Evolutionary conservation across 92 coral and sea anemone genomes (phyloP), one percentile per base, ranked within the genome.

Genomic region (Pocillopora grandis): DNA sequence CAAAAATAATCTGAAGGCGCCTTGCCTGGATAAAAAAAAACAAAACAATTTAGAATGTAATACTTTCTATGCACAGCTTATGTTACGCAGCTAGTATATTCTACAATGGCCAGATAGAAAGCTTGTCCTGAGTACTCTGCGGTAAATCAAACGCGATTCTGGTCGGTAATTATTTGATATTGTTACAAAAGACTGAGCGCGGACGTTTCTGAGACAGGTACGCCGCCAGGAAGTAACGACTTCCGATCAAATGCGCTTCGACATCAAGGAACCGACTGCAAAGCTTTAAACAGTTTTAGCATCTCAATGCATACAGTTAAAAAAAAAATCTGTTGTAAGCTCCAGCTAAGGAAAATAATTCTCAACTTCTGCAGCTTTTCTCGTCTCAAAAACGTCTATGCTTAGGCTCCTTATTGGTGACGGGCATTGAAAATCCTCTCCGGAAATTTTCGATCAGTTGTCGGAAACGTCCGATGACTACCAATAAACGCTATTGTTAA

Each of bases 141-240:
- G 63, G 42, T 64, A 82, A 82, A 82, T 82, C 86, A 82, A 42
- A 75, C 62, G 48, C 78, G 86, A 82, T 82, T 82, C 80, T 82
- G 17, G 80, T 82, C 86, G 17, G 65, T 71, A 23, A 79, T 72
- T 62, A 57, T 13, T 49, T 59, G 62, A 58, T 42, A 42, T 42
- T 7, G 52, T 42, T 42, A 42, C 52, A 42, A 42, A 42, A 42
- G 8, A 42, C 4, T 0, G 52, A 42, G 8, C 52, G 8, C 52
- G 52, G 52, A 42, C 52, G 52, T 42, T 42, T 42, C 4, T 42
- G 52, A 42, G 52, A 42, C 52, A 7, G 52, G 4, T 42, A 42
- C 52, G 52, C 8, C 52, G 52, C 52, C 52, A 3, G 52, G 52
- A 42, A 42, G 52, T 42, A 42, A 42, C 52, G 4, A 3, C 52